Percentiles rank a stretch among this genome's conserved stretches.
These are phyloP conservation scores for Chaetura pelagica DNA, from an alignment of 2,113 vertebrate genomes.

Conservation along the genomic window DNA sequence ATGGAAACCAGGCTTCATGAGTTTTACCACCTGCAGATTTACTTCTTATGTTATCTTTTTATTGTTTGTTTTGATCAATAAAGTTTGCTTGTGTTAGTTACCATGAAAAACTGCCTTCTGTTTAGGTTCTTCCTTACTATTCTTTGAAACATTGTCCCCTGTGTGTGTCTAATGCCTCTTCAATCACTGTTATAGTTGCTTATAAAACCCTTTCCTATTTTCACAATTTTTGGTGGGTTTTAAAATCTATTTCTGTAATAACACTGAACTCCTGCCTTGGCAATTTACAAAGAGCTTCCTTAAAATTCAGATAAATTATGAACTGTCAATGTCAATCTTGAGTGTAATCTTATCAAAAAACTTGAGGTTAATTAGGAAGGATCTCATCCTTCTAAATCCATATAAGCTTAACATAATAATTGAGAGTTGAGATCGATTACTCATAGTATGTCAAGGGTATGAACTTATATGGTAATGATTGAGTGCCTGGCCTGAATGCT, in stretches of 20 bases:
- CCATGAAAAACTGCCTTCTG: neutral
- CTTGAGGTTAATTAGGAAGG: slow-evolving; percentile 73
- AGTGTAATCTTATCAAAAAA: slow-evolving; percentile 68
- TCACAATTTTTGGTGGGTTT: neutral
- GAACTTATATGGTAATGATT: slow-evolving; percentile 59
- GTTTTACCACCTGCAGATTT: neutral
- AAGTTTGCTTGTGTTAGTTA: neutral
- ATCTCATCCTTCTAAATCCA: slow-evolving; percentile 70
- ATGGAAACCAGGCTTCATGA: neutral
- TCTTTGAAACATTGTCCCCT: neutral
- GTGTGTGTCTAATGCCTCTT: neutral
- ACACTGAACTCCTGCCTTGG: neutral
- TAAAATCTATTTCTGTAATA: slow-evolving; percentile 12
- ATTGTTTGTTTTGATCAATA: neutral
- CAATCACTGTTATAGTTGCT: neutral
- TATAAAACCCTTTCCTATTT: neutral
- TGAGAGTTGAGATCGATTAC: slow-evolving; percentile 69
- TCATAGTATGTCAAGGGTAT: slow-evolving; percentile 64
- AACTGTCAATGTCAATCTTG: slow-evolving; percentile 67
- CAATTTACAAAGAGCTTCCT: slow-evolving; percentile 52
- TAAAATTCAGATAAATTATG: slow-evolving; percentile 68
- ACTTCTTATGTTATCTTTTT: neutral
- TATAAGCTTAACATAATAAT: slow-evolving; percentile 72
- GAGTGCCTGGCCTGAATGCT: slow-evolving; percentile 60
- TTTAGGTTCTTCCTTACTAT: neutral